These are phyloP conservation scores for Merops nubicus DNA, from an alignment of 2,113 vertebrate species.

Conservation along the genomic window DNA sequence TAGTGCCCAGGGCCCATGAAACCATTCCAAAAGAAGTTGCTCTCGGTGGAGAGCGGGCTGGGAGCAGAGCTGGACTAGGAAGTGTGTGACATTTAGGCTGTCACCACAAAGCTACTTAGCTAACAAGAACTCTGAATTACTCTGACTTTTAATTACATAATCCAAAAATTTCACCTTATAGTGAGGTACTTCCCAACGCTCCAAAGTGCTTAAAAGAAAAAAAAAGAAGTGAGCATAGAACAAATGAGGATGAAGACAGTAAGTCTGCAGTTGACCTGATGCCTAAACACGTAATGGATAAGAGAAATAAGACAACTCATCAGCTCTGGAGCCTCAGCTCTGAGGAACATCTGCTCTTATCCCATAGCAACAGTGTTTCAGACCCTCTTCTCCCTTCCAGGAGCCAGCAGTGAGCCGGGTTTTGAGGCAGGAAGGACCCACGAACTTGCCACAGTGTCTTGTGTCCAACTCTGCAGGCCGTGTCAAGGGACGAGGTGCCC, in stretches of 20 bases:
- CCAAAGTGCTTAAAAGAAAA: background rate
- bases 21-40: background rate
- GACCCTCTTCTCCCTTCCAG: background rate
- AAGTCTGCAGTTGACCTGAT: background rate
- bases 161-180: background rate
- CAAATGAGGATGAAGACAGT: background rate
- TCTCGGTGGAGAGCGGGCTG: background rate
- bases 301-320: background rate
- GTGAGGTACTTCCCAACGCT: background rate
- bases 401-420: background rate
- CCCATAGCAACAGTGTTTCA: background rate
- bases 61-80: background rate
- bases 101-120: background rate
- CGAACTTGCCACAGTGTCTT: rapidly evolving
- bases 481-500: rapidly evolving
- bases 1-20: background rate
- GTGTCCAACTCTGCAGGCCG: rapidly evolving
- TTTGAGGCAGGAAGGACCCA: background rate
- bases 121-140: background rate
- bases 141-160: background rate
- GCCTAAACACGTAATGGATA: rapidly evolving
- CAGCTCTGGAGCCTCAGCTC: background rate
- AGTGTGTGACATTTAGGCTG: background rate
- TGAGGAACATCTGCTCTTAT: background rate
- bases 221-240: background rate